Evolutionary conservation across 2,797 vertebrate genomes (phyloP), one percentile per base, ranked within the genome.

Genomic region (Lepilemur septentrionalis): DNA sequence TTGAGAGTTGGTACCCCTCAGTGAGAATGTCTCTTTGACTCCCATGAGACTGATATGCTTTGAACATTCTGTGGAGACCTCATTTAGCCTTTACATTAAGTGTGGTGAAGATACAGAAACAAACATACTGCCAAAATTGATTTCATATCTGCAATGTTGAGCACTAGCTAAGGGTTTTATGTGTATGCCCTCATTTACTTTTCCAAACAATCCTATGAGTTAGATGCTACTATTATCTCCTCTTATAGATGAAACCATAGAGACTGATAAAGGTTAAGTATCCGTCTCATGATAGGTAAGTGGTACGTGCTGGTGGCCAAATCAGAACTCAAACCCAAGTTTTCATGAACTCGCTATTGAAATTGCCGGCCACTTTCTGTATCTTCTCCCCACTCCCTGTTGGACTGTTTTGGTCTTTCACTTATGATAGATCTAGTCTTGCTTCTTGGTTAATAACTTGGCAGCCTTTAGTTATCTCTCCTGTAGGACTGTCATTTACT

Each of bases 381-480:
- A 28, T 22, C 0, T 2, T 35, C 52, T 69, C 48, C 65, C 59
- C 67, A 52, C 50, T 91, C 30, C 72, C 25, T 81, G 9, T 32
- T 75, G 1, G 22, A 38, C 30, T 80, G 3, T 87, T 95, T 63
- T 55, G 23, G 23, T 87, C 35, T 83, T 94, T 95, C 61, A 55
- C 50, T 94, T 81, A 50, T 67, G 72, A 89, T 84, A 43, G 75
- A 86, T 94, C n/a, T 80, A 83, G 38, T 78, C 9, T 89, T 55
- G n/a, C 17, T 97, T 30, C 61, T 94, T 88, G 52, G 84, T 94
- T 94, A 95, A 38, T 95, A 95, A 97, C 82, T 89, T 76, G 81
- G 81, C 85, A 85, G 3, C 28, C 32, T 81, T 94, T 76, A 73
- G 14, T 43, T 57, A 50, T 89, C 48, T 96, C 75, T 80, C 46